Percentiles rank a stretch among this genome's conserved stretches.
These are phyloP conservation scores for Philaenus spumarius DNA, from an alignment of 1,140 invertebrate species.

Conservation along the genomic window DNA sequence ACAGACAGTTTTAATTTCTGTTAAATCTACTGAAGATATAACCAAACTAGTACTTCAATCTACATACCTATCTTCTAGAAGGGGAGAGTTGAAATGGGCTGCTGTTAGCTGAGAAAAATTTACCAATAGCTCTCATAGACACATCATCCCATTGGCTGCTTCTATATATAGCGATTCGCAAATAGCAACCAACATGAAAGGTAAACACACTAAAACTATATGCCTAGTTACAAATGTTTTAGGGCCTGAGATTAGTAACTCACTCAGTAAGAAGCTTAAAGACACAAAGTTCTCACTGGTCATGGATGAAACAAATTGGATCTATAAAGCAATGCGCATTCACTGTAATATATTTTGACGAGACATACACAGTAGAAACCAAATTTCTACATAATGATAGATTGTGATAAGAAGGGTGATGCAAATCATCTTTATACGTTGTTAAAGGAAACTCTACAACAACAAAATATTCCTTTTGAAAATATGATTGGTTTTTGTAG, in stretches of 20 bases:
- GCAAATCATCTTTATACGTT: neutral
- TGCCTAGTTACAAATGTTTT: neutral
- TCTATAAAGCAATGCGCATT: neutral
- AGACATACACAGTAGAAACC: neutral
- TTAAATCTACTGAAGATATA: neutral
- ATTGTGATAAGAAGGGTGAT: neutral
- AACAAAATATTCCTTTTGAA: neutral
- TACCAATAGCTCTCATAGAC: neutral
- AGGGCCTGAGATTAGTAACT: neutral
- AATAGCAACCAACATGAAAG: neutral
- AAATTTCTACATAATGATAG: neutral
- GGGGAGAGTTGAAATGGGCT: neutral
- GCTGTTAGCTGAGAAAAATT: conserved; percentile 1
- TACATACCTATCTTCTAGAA: neutral
- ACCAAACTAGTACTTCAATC: neutral
- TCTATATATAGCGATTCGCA: neutral
- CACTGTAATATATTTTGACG: neutral
- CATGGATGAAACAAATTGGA: neutral
- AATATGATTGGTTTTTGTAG: neutral
- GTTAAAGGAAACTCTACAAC: neutral
- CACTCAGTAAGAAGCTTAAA: neutral
- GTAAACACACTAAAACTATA: neutral
- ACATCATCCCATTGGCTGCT: neutral
- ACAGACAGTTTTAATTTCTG: neutral
- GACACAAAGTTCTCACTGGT: neutral